A percentile compares a stretch with the other conserved stretches of the same genome.
Conservation (phyloP, 2,113 vertebrate genomes). For the Hippocampus zosterae region DNA sequence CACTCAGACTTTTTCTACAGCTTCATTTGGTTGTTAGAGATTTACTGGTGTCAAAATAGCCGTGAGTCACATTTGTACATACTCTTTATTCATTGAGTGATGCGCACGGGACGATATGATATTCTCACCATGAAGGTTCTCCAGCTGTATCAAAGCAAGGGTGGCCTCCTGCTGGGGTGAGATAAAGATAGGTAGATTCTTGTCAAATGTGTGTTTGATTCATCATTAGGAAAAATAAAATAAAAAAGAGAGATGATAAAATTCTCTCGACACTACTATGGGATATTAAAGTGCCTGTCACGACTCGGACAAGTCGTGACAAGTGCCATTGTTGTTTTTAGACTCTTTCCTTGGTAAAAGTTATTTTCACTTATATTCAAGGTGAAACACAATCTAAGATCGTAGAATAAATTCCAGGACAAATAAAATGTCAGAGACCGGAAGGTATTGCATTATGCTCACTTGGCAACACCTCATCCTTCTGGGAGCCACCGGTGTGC, state of each 20-base stretch:
- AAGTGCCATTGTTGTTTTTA: neutral
- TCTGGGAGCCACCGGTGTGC: neutral
- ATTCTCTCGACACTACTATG: neutral
- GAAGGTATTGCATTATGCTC: slow-evolving; percentile 17
- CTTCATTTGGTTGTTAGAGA: slow-evolving; percentile 19
- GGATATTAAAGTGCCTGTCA: neutral
- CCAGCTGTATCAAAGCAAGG: slow-evolving; percentile 37
- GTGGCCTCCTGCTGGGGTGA: slow-evolving; percentile 25
- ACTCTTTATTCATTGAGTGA: slow-evolving; percentile 14
- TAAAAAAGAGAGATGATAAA: slow-evolving; percentile 14
- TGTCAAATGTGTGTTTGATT: slow-evolving; percentile 28
- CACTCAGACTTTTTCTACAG: slow-evolving; percentile 25
- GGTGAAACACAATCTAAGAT: neutral
- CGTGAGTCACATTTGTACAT: slow-evolving; percentile 26
- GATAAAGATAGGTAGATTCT: slow-evolving; percentile 19
- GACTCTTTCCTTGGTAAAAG: neutral
- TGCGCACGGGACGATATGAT: slow-evolving; percentile 33
- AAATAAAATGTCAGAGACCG: slow-evolving; percentile 5
- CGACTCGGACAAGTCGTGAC: too few species aligned
- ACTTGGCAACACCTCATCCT: slow-evolving; percentile 23
- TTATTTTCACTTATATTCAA: neutral
- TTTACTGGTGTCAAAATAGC: slow-evolving; percentile 42
- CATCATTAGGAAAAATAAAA: slow-evolving; percentile 16
- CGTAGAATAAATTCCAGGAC: neutral
- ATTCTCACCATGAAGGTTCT: slow-evolving; percentile 35